Conservation (phyloP, 2,797 vertebrate species). For the Anolis apletophallus region DNA sequence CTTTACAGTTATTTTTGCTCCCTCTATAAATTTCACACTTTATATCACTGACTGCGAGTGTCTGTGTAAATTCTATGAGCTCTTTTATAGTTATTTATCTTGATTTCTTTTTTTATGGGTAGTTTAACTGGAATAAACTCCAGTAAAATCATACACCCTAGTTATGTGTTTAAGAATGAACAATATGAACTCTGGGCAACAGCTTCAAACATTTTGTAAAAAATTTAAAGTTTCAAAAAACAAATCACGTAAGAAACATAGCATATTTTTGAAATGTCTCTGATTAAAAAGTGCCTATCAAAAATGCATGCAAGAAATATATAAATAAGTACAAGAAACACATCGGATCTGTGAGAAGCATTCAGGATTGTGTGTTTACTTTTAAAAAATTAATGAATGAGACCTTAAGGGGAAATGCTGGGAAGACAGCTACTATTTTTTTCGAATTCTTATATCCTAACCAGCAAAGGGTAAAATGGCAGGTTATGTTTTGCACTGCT, state of each 20-base stretch:
- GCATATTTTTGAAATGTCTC: neutral
- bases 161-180: neutral
- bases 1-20: neutral
- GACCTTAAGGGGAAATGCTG: conserved; percentile 37
- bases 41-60: conserved; percentile 3
- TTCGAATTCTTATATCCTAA: conserved; percentile 48
- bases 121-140: conserved; percentile 15
- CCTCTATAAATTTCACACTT: conserved; percentile 2
- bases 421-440: conserved; percentile 23
- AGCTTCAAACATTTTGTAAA: conserved; percentile 5
- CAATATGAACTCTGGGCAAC: neutral
- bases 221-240: neutral
- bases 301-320: conserved; percentile 28
- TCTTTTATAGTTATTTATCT: conserved; percentile 32
- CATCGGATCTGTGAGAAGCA: conserved; percentile 30
- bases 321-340: neutral
- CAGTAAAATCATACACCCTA: neutral
- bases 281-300: conserved; percentile 22
- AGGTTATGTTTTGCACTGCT: accelerated
- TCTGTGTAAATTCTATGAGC: neutral
- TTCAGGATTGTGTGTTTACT: conserved; percentile 31
- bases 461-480: conserved; percentile 30
- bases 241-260: neutral
- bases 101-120: conserved; percentile 9
- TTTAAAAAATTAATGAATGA: conserved; percentile 39